Base-by-base conservation (phyloP, 2,113 vertebrate genomes). In the Xiphias gladius region DNA sequence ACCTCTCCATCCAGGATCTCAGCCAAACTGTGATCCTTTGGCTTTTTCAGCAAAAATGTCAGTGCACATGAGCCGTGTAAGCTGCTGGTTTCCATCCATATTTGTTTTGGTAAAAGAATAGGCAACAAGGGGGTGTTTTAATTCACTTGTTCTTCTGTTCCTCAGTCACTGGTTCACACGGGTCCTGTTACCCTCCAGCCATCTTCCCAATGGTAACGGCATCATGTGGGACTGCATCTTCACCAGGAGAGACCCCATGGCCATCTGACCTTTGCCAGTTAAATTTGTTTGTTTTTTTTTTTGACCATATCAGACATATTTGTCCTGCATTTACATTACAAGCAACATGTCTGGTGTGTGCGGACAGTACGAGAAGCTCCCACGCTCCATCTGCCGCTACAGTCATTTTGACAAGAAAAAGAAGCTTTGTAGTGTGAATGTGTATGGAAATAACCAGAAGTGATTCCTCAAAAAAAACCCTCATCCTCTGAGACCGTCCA, bases 151-250 rank as follows among this genome's bases (percentile, higher is more conserved):
- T 12, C 39, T 71, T 76, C 22, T 84, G 20, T 52, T 54, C 76
- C 37, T 52, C 84, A 99, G 98, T 88, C 97, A 99, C 62, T 99
- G 98, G 98, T 73, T 99, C n/a, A 99, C 97, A 0, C 95, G 97
- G 1, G 97, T 98, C 74, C 94, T 99, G 66, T 74, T 99, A 69
- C 98, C 98, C 55, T 99, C 98, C 66, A 90, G 93, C 69, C 98
- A 99, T 77, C 88, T 82, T 58, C 97, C 97, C 59, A 91, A 87
- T 0, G 97, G 96, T 43, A 96, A 97, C 0, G 98, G 98, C 48
- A 92, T 99, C 78, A 92, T 75, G 63, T 99, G 98, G 98, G 96
- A 97, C 12, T 93, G 94, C 62, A 95, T 92, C n/a, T 92, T 95
- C 79, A 83, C 12, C 2, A 95, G 90, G 91, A 96, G 84, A 91